These are phyloP conservation scores for Drosophila ironensis DNA, from an alignment of 1,140 invertebrate genomes.

Conservation along the genomic window DNA sequence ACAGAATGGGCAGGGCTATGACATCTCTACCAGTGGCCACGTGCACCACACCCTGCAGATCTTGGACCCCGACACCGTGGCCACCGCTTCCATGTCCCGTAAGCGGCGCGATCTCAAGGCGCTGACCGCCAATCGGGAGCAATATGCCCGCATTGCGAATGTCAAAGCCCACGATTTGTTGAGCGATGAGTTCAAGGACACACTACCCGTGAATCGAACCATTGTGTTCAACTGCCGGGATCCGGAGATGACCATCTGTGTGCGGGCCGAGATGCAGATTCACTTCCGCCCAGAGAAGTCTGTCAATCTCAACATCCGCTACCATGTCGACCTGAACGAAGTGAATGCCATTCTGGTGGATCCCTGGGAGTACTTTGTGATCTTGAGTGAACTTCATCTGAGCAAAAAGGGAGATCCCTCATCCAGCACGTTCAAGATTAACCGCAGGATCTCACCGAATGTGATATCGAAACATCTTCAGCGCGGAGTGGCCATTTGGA, in stretches of 20 bases:
- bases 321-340: slow-evolving; percentile 68
- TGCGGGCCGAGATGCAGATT: slow-evolving; percentile 67
- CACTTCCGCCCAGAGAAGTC: slow-evolving; percentile 71
- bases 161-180: slow-evolving; percentile 65
- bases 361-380: slow-evolving; percentile 78
- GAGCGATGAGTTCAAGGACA: slow-evolving; percentile 70
- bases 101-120: slow-evolving; percentile 56
- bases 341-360: slow-evolving; percentile 75
- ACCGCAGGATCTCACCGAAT: slow-evolving; percentile 66
- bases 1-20: slow-evolving; percentile 48
- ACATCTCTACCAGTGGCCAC: slow-evolving; percentile 53
- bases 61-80: slow-evolving; percentile 43
- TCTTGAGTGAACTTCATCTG: slow-evolving; percentile 57
- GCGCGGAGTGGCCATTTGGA: slow-evolving; percentile 56
- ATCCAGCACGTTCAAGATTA: slow-evolving; percentile 42
- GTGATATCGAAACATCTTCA: slow-evolving; percentile 75
- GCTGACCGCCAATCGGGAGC: slow-evolving; percentile 67
- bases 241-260: slow-evolving; percentile 63
- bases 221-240: slow-evolving; percentile 80
- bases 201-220: slow-evolving; percentile 74
- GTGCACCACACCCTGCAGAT: slow-evolving; percentile 34
- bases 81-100: slow-evolving; percentile 54
- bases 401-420: slow-evolving; percentile 59
- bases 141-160: slow-evolving; percentile 71
- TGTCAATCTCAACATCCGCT: slow-evolving; percentile 67